These are phyloP conservation scores for Dryadula phaetusa DNA, from an alignment of 2,888 invertebrate species.

Conservation along the genomic window DNA sequence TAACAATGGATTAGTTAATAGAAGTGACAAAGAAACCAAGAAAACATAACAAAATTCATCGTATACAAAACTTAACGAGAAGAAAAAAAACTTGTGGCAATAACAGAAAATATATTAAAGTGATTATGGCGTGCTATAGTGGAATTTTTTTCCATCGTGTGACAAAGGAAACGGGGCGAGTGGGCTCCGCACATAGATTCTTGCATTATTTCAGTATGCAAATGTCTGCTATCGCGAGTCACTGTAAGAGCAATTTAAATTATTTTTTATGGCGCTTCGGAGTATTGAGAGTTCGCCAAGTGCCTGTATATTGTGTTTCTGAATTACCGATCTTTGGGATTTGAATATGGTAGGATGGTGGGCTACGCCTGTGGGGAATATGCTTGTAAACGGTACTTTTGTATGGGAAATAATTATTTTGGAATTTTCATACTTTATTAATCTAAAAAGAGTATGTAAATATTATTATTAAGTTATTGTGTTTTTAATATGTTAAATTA, in stretches of 20 bases:
- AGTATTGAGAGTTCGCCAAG: constrained; percentile 80
- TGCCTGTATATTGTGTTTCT: constrained; percentile 67
- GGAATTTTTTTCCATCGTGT: constrained; percentile 46
- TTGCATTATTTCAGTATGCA: constrained; percentile 85
- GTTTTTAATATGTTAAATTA: no score
- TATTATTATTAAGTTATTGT: no score
- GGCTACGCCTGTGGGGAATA: neutral
- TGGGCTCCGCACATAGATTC: constrained; percentile 81
- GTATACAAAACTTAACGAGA: neutral
- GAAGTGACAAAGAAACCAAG: neutral
- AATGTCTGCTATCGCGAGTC: constrained; percentile 80
- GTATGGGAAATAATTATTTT: no score
- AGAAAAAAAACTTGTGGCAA: constrained; percentile 22
- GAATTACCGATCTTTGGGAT: constrained; percentile 58
- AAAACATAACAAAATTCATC: neutral
- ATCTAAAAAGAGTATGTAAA: no score
- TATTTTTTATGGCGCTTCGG: constrained; percentile 84
- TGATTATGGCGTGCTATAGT: constrained; percentile 42
- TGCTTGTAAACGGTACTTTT: no score
- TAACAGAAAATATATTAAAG: constrained; percentile 38
- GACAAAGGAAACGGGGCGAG: constrained; percentile 58
- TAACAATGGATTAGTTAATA: neutral
- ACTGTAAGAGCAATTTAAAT: constrained; percentile 84
- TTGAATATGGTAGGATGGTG: constrained; percentile 16
- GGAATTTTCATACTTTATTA: no score